A percentile compares a stretch with the other conserved stretches of the same genome.
These are phyloP conservation scores for Pseudolaguvia tuberculata DNA, from an alignment of 2,113 vertebrate genomes.

Conservation along the genomic window DNA sequence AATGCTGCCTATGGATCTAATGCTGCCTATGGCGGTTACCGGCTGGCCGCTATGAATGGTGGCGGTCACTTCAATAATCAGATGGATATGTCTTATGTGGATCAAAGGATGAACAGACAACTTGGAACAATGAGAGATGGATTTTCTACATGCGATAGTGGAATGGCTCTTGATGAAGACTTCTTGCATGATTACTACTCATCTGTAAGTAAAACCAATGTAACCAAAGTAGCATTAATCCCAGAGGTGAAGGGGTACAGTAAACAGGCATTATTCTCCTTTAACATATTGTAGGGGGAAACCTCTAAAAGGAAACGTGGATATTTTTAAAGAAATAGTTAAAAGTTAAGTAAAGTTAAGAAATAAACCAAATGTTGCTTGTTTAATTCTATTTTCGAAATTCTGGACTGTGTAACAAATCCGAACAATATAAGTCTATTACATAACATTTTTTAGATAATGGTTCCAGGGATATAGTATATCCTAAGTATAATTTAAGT, in stretches of 20 bases:
- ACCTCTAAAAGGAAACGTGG: background rate
- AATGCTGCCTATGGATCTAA: background rate
- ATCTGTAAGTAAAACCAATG: slow-evolving; percentile 52
- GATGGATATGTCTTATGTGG: slow-evolving; percentile 10
- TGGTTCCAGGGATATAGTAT: no score
- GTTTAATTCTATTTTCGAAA: no score
- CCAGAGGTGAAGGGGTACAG: background rate
- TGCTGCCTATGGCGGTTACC: background rate
- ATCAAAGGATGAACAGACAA: background rate
- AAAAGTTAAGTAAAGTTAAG: no score
- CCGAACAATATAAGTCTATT: no score
- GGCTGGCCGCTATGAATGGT: slow-evolving; percentile 27
- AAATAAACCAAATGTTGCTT: no score
- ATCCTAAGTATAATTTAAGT: no score
- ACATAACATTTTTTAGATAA: no score
- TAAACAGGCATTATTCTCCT: background rate
- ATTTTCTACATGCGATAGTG: slow-evolving; percentile 31
- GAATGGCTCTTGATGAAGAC: slow-evolving; percentile 56
- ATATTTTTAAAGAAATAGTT: no score
- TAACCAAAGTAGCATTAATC: background rate
- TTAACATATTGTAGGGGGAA: background rate
- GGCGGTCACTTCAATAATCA: background rate
- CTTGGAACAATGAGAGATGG: slow-evolving; percentile 24
- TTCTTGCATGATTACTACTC: slow-evolving; percentile 60
- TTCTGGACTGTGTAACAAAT: no score